Conservation (phyloP, 2,797 vertebrate genomes). For the Coregonus ussuriensis region DNA sequence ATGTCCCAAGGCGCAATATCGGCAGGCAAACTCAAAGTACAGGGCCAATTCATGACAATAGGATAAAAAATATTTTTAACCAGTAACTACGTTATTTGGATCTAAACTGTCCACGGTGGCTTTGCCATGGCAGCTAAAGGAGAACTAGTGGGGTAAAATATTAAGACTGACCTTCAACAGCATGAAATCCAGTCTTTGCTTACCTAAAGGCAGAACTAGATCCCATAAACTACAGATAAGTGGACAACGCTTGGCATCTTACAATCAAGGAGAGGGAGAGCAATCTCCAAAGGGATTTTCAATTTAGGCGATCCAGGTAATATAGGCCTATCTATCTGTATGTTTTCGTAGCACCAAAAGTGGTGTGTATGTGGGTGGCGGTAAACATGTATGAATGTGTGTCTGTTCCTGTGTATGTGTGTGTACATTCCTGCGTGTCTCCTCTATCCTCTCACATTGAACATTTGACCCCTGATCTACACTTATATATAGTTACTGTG, state of each 20-base stretch:
- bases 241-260: slow-evolving; percentile 45
- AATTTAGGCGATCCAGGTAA: slow-evolving; percentile 56
- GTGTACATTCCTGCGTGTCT: slow-evolving; percentile 81
- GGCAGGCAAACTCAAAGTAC: slow-evolving; percentile 36
- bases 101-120: neutral
- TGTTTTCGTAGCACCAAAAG: slow-evolving; percentile 50
- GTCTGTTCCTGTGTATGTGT: slow-evolving; percentile 17
- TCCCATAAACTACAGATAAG: slow-evolving; percentile 62
- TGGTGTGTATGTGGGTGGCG: slow-evolving; percentile 51
- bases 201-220: slow-evolving; percentile 55
- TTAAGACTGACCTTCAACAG: slow-evolving; percentile 54
- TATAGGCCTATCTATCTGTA: slow-evolving; percentile 47
- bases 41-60: slow-evolving; percentile 45
- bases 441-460: slow-evolving; percentile 77
- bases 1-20: slow-evolving; percentile 53
- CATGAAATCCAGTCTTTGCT: slow-evolving; percentile 53
- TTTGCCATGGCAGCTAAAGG: slow-evolving; percentile 34
- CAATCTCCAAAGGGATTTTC: slow-evolving; percentile 45
- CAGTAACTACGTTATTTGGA: neutral
- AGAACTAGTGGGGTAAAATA: slow-evolving; percentile 25
- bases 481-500: slow-evolving; percentile 68
- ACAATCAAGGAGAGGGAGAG: slow-evolving; percentile 45
- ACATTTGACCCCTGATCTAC: slow-evolving; percentile 76
- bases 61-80: neutral
- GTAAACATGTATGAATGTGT: slow-evolving; percentile 54